Base-by-base conservation (phyloP, 2,888 invertebrate species). In the Eretmocerus hayati region DNA sequence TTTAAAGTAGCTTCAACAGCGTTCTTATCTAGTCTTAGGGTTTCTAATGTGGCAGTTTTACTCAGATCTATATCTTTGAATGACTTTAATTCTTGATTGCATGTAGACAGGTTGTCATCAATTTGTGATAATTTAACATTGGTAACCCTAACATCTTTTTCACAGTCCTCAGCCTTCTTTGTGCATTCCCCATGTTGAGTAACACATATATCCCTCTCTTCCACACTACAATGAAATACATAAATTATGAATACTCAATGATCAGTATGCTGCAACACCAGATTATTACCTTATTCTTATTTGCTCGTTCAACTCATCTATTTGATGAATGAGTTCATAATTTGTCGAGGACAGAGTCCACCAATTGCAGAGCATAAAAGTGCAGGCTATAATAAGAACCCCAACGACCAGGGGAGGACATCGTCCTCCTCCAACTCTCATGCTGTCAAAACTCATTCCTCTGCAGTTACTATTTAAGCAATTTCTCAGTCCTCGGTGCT, bases 371-470 rank as follows among this genome's bases (percentile, higher is more conserved):
- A 66, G 58, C 19, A 72, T 59, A 54, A 72, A 60, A 23, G 71
- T 61, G 49, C 68, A 71, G 15, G 64, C 61, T 15, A 68, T 50
- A 4, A 70, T 45, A 33, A 71, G 63, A 39, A 63, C 65, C 32
- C 63, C 67, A n/a, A 71, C 69, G 32, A 71, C 58, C 48, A 69
- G 58, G 39, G 71, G 65, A 55, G 70, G 69, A 56, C 69, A 71
- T 57, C 71, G 61, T 53, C 69, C 69, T 48, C 69, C 68, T 38
- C 67, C 67, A 48, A 71, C 67, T 57, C 71, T 66, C 71, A 72
- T 70, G 38, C 66, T 62, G 55, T 72, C 72, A 55, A 54, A 43
- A 47, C 44, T 43, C 54, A 54, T 54, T 36, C 36, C 50, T 46
- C 5, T 31, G 11, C n/a, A n/a, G n/a, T n/a, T n/a, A n/a, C n/a